These are phyloP conservation scores for Chrosomus eos DNA, from an alignment of 2,797 vertebrate genomes.

Conservation along the genomic window DNA sequence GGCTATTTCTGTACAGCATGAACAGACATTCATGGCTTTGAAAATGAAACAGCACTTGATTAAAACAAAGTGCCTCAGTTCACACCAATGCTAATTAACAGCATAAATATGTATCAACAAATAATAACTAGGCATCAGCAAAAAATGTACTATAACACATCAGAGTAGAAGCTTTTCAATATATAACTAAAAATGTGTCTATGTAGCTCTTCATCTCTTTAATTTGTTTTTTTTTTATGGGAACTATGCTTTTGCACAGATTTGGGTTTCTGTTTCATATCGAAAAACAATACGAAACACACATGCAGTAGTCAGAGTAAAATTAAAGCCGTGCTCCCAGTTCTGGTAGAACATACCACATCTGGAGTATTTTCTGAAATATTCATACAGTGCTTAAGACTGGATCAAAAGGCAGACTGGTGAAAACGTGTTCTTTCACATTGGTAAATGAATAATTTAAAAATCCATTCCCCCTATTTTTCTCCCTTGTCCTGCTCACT, in stretches of 20 bases:
- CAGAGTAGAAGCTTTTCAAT: neutral
- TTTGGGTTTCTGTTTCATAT: neutral
- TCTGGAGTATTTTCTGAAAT: conserved; percentile 42
- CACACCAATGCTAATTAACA: conserved; percentile 25
- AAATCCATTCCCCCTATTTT: conserved; percentile 4
- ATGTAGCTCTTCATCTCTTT: neutral
- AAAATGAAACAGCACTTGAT: conserved; percentile 28
- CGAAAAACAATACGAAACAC: neutral
- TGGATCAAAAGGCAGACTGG: conserved; percentile 17
- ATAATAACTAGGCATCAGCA: conserved; percentile 7
- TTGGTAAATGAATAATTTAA: conserved; percentile 49
- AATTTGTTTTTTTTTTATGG: neutral
- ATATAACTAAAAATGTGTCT: neutral
- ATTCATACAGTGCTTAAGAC: conserved; percentile 51
- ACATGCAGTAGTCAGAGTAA: neutral
- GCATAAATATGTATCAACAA: conserved; percentile 2
- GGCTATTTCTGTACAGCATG: neutral
- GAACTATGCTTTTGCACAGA: neutral
- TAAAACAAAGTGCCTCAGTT: conserved; percentile 22
- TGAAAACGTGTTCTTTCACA: conserved; percentile 48
- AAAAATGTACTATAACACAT: conserved; percentile 11
- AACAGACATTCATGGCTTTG: conserved; percentile 42
- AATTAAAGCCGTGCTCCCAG: conserved; percentile 20
- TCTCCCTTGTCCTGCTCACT: neutral
- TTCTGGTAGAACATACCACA: neutral